Percentiles rank a stretch among this genome's conserved stretches.
Evolutionary conservation across 2,888 invertebrate genomes (phyloP).

Genomic region (Eustalomyia histrio): DNA sequence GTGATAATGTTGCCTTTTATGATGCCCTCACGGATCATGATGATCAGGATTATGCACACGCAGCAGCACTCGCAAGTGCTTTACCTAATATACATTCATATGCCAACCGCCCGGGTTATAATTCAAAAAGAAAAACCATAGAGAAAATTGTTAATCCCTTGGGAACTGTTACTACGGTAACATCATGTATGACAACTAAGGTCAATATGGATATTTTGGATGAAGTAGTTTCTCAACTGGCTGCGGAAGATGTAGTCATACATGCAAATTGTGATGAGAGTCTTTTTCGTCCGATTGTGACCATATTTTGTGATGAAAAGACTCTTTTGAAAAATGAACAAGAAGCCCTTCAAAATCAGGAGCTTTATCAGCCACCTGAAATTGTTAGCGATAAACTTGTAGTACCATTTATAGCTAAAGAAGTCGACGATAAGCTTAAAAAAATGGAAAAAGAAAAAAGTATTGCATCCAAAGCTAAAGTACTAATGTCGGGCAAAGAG

Average conservation of each 20-base stretch:
- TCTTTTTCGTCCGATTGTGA: slow-evolving; percentile 84
- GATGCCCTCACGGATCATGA: slow-evolving; percentile 75
- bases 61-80: slow-evolving; percentile 70
- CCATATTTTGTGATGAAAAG: slow-evolving; percentile 79
- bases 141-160: slow-evolving; percentile 86
- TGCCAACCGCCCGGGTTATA: slow-evolving; percentile 67
- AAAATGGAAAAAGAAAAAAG: slow-evolving; percentile 71
- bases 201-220: slow-evolving; percentile 75
- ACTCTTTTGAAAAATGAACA: slow-evolving; percentile 67
- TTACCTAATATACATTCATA: slow-evolving; percentile 74
- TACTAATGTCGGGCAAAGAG: neutral
- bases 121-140: slow-evolving; percentile 66
- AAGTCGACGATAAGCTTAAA: slow-evolving; percentile 74
- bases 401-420: slow-evolving; percentile 79
- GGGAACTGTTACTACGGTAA: slow-evolving; percentile 84
- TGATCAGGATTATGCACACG: slow-evolving; percentile 59
- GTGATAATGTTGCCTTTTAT: slow-evolving; percentile 73
- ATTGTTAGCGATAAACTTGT: slow-evolving; percentile 76
- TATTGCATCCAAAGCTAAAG: slow-evolving; percentile 9
- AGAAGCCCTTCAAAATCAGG: slow-evolving; percentile 66
- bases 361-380: slow-evolving; percentile 73
- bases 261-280: slow-evolving; percentile 85
- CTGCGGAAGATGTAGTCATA: slow-evolving; percentile 77
- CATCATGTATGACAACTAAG: slow-evolving; percentile 73
- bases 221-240: slow-evolving; percentile 75